A percentile compares a stretch with the other conserved stretches of the same genome.
Conservation (phyloP, 1,140 invertebrate species). For the Zaprionus davidi region DNA sequence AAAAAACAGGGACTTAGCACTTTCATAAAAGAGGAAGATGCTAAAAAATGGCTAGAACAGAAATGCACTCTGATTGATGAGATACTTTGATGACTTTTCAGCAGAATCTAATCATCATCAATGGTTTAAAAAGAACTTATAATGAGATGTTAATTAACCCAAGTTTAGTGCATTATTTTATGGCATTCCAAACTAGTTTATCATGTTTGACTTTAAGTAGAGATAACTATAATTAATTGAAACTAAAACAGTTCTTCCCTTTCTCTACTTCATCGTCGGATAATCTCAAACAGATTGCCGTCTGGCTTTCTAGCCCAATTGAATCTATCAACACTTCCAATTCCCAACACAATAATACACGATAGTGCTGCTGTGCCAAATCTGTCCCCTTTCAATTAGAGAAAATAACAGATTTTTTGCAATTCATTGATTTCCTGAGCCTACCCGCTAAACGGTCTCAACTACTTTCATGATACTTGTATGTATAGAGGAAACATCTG, state of each 20-base stretch:
- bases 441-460: conserved; percentile 38
- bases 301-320: not conserved
- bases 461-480: conserved; percentile 12
- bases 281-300: not conserved
- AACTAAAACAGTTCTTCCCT: not conserved
- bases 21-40: not conserved
- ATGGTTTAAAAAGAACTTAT: not conserved
- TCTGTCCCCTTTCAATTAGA: conserved; percentile 3
- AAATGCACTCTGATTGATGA: not conserved
- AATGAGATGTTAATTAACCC: not conserved
- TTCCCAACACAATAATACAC: not conserved
- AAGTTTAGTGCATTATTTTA: too few species aligned
- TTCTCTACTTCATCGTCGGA: not conserved
- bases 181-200: too few species aligned
- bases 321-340: not conserved
- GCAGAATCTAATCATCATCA: too few species aligned
- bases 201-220: too few species aligned
- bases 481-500: conserved; percentile 34
- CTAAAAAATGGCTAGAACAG: not conserved
- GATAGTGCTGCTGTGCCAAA: not conserved
- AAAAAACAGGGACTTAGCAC: not conserved
- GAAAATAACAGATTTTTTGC: conserved; percentile 16
- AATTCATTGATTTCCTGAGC: conserved; percentile 31
- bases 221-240: too few species aligned
- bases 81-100: too few species aligned